Evolutionary conservation across 2,888 invertebrate species (phyloP).

Genomic region (Pachycephus smyrnensis): DNA sequence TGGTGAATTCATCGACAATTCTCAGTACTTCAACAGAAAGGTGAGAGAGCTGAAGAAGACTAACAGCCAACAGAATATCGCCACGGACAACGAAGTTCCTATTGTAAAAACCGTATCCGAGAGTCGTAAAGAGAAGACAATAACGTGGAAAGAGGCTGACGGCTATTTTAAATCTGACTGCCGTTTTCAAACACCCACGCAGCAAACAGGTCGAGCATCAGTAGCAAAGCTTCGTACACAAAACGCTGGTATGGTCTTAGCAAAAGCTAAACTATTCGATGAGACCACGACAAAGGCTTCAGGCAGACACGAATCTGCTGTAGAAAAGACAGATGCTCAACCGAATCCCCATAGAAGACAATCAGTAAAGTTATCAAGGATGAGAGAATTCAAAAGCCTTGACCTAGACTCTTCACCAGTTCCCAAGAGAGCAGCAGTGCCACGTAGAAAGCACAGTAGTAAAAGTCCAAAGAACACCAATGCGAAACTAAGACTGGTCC

Average conservation of each 20-base stretch:
- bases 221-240: slow-evolving; percentile 78
- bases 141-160: slow-evolving; percentile 71
- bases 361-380: slow-evolving; percentile 28
- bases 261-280: slow-evolving; percentile 83
- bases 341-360: slow-evolving; percentile 24
- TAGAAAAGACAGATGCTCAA: slow-evolving; percentile 14
- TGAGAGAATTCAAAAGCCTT: slow-evolving; percentile 23
- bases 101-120: slow-evolving; percentile 6
- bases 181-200: slow-evolving; percentile 62
- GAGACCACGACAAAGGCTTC: slow-evolving; percentile 52
- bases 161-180: slow-evolving; percentile 70
- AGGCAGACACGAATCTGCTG: slow-evolving; percentile 21
- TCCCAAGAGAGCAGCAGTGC: neutral
- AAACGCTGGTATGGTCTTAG: slow-evolving; percentile 85
- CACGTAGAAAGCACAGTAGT: slow-evolving; percentile 15
- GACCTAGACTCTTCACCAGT: slow-evolving; percentile 11
- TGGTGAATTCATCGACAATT: slow-evolving; percentile 49
- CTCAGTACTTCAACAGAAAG: slow-evolving; percentile 51
- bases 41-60: slow-evolving; percentile 57
- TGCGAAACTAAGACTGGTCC: slow-evolving; percentile 28
- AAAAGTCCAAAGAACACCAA: slow-evolving; percentile 25
- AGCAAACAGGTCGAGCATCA: slow-evolving; percentile 76
- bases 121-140: slow-evolving; percentile 35
- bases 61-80: slow-evolving; percentile 49
- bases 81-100: slow-evolving; percentile 12